Conservation (phyloP, 2,888 invertebrate genomes). For the Leptopilina syphax region DNA sequence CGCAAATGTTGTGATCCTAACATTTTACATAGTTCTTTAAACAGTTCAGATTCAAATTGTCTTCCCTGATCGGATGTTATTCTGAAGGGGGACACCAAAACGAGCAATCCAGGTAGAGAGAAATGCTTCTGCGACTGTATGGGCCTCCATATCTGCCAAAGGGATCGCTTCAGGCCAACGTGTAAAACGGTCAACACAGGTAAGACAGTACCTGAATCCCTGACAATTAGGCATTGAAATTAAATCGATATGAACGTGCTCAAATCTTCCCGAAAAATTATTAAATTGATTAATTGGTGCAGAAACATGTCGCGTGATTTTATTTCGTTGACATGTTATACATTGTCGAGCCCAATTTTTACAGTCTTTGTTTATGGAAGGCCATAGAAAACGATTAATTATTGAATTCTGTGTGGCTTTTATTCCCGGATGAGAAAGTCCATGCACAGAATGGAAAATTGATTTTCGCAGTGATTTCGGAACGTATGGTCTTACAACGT, state of each 20-base stretch:
- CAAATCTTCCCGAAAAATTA: neutral
- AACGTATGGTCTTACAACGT: no score
- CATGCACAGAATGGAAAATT: no score
- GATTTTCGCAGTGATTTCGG: no score
- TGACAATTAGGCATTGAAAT: neutral
- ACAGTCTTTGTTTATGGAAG: no score
- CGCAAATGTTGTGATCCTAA: neutral
- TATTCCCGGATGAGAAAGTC: no score
- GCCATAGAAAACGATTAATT: no score
- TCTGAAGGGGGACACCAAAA: conserved; percentile 53
- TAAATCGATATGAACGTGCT: neutral
- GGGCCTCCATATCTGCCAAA: neutral
- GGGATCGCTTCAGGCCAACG: neutral
- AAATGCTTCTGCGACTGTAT: neutral
- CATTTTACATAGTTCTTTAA: conserved; percentile 43
- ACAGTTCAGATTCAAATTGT: conserved; percentile 59
- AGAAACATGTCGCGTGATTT: neutral
- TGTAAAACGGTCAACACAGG: conserved; percentile 30
- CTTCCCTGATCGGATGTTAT: conserved; percentile 61
- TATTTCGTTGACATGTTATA: neutral
- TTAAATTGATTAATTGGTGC: neutral
- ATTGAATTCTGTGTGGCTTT: no score
- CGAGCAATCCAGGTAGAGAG: neutral
- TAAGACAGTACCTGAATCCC: neutral
- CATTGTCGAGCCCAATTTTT: neutral